These are phyloP conservation scores for Apaloderma vittatum DNA, from an alignment of 2,113 vertebrate species.

Conservation along the genomic window DNA sequence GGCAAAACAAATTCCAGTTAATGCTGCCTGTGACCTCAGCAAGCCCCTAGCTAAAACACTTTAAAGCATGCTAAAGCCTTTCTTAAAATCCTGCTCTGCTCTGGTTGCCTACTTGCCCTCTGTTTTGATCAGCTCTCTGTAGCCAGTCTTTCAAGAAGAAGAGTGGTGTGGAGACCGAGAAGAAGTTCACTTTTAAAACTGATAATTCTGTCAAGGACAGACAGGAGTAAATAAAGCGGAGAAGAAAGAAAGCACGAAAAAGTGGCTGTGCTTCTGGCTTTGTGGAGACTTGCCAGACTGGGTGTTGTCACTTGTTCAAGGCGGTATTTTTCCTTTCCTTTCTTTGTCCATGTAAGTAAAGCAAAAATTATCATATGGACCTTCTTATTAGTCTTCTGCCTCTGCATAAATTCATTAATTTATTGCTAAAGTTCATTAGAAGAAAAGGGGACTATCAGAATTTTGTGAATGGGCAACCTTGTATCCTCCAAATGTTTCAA, in stretches of 20 bases:
- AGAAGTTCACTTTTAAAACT: slow-evolving; percentile 14
- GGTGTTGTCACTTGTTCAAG: background rate
- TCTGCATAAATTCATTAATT: background rate
- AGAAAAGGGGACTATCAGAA: background rate
- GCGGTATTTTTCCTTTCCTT: background rate
- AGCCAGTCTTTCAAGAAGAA: slow-evolving; percentile 42
- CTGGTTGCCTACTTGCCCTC: slow-evolving; percentile 53
- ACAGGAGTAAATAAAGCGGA: background rate
- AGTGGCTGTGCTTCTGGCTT: background rate
- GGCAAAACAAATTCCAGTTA: slow-evolving; percentile 70
- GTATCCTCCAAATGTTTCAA: background rate
- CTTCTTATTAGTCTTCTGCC: background rate
- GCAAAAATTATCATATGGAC: background rate
- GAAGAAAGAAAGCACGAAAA: background rate
- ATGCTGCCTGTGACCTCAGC: slow-evolving; percentile 59
- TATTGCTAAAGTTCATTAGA: background rate
- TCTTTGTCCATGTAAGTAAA: background rate
- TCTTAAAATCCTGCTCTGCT: slow-evolving; percentile 49
- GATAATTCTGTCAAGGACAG: slow-evolving; percentile 17
- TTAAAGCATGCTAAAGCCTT: slow-evolving; percentile 59
- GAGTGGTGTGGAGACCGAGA: background rate
- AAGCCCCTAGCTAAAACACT: slow-evolving; percentile 25
- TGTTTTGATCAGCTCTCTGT: slow-evolving; percentile 63
- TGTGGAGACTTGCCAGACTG: background rate
- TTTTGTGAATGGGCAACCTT: background rate